A percentile compares a stretch with the other conserved stretches of the same genome.
Conservation (phyloP, 2,888 invertebrate genomes). For the Rhopalosiphum nymphaeae region DNA sequence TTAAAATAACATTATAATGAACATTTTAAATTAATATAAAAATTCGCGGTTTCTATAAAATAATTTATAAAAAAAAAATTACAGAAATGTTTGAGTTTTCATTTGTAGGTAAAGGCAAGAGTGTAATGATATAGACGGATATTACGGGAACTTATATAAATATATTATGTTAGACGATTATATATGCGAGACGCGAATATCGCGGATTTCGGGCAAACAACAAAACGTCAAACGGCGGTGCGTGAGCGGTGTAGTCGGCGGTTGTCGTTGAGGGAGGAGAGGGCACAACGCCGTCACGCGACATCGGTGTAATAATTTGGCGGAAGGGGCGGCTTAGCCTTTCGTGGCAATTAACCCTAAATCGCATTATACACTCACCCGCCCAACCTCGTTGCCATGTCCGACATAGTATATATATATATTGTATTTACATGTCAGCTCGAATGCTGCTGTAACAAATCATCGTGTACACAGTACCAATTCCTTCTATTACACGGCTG, state of each 20-base stretch:
- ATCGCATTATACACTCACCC: slow-evolving; percentile 23
- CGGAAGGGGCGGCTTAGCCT: slow-evolving; percentile 48
- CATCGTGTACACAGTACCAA: not conserved
- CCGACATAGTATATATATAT: not conserved
- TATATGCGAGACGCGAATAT: not conserved
- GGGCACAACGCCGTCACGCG: slow-evolving; percentile 35
- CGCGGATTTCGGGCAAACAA: not conserved
- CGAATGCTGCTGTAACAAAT: slow-evolving; percentile 34
- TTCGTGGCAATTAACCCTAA: slow-evolving; percentile 62
- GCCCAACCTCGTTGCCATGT: not conserved
- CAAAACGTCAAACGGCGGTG: slow-evolving; percentile 31
- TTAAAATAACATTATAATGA: not conserved
- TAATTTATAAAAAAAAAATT: not conserved
- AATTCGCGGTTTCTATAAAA: not conserved
- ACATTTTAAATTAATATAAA: not conserved
- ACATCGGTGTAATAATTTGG: slow-evolving; percentile 57
- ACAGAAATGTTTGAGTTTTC: not conserved
- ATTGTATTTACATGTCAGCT: slow-evolving; percentile 35
- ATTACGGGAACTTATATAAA: not conserved
- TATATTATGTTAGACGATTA: not conserved
- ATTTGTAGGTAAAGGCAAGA: not conserved
- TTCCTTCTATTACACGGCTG: not conserved
- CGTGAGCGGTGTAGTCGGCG: not conserved
- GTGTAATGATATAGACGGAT: not conserved
- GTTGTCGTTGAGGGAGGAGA: not conserved